A percentile compares a stretch with the other conserved stretches of the same genome.
phyloP scores from a whole-genome alignment of 2,888 invertebrate genomes.

The Melinopterus prodromus region DNA sequence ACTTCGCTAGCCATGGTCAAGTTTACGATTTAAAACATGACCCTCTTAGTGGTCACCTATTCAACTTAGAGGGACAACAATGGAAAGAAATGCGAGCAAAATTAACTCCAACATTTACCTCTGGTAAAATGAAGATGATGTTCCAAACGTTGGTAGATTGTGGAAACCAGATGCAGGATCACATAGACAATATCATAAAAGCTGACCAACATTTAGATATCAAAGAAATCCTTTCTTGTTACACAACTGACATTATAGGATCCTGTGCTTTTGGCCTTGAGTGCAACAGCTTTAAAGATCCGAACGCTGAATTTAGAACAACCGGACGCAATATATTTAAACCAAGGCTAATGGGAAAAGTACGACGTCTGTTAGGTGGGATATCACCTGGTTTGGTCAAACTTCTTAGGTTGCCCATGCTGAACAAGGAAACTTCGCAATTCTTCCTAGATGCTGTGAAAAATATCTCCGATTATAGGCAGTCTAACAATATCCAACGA shows the following conservation, averaged over 20 bases:
- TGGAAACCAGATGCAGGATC: slow-evolving; percentile 15
- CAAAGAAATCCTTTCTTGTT: slow-evolving; percentile 64
- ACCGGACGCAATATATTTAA: slow-evolving; percentile 41
- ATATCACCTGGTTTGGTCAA: slow-evolving; percentile 51
- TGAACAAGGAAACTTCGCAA: slow-evolving; percentile 41
- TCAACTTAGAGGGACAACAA: slow-evolving; percentile 37
- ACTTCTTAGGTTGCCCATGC: slow-evolving; percentile 37
- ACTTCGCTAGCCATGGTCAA: slow-evolving; percentile 57
- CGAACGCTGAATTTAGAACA: slow-evolving; percentile 59
- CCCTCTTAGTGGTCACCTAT: slow-evolving; percentile 38
- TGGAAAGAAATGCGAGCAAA: slow-evolving; percentile 43
- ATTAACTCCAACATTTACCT: slow-evolving; percentile 43
- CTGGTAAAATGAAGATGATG: slow-evolving; percentile 45
- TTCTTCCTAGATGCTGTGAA: slow-evolving; percentile 47
- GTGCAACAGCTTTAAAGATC: slow-evolving; percentile 64
- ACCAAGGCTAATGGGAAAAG: slow-evolving; percentile 5
- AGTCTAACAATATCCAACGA: slow-evolving; percentile 43
- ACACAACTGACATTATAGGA: slow-evolving; percentile 68
- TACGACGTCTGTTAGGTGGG: background rate
- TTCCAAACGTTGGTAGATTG: slow-evolving; percentile 38
- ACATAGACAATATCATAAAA: background rate
- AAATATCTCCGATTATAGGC: slow-evolving; percentile 44
- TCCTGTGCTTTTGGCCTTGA: slow-evolving; percentile 68
- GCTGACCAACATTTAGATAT: slow-evolving; percentile 45
- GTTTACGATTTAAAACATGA: slow-evolving; percentile 60